Evolutionary conservation across 1,140 invertebrate species (phyloP).

Genomic region (Drosophila repleta): DNA sequence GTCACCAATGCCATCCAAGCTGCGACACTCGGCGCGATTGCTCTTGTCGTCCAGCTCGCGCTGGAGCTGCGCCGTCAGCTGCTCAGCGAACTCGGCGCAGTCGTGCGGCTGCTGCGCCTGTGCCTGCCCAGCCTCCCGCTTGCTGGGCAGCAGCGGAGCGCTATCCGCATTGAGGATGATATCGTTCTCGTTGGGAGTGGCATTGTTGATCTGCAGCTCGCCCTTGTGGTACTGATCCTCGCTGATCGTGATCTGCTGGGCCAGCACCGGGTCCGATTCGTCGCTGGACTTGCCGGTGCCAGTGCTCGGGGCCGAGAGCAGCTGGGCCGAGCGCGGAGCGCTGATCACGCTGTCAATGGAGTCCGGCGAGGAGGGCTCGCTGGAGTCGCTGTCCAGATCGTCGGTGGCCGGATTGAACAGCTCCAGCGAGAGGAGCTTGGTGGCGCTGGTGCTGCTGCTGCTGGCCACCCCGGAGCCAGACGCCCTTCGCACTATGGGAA

Average conservation of each 20-base stretch:
- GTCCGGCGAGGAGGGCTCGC: slow-evolving; percentile 93
- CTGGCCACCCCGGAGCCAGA: slow-evolving; percentile 79
- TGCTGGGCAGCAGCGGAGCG: slow-evolving; percentile 56
- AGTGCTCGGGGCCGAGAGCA: slow-evolving; percentile 28
- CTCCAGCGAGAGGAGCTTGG: slow-evolving; percentile 90
- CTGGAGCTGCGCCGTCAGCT: slow-evolving; percentile 89
- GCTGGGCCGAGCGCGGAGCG: slow-evolving; percentile 79
- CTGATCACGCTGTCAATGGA: slow-evolving; percentile 94
- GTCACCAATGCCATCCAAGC: slow-evolving; percentile 66
- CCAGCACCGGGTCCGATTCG: slow-evolving; percentile 44
- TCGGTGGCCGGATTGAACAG: slow-evolving; percentile 95
- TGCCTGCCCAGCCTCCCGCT: slow-evolving; percentile 51
- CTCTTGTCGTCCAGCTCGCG: slow-evolving; percentile 90
- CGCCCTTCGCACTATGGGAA: slow-evolving; percentile 87
- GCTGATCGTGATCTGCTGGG: slow-evolving; percentile 48
- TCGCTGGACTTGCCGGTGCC: slow-evolving; percentile 43
- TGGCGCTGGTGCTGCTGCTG: slow-evolving; percentile 74
- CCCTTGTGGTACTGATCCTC: slow-evolving; percentile 62
- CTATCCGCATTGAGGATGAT: slow-evolving; percentile 78
- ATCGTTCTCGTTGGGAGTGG: slow-evolving; percentile 53
- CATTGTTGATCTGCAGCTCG: slow-evolving; percentile 65
- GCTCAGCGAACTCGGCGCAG: slow-evolving; percentile 91
- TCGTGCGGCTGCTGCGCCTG: slow-evolving; percentile 84
- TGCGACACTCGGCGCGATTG: slow-evolving; percentile 57
- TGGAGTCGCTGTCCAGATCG: slow-evolving; percentile 94